Evolutionary conservation across 2,797 vertebrate genomes (phyloP).

Genomic region (Uromys caudimaculatus): DNA sequence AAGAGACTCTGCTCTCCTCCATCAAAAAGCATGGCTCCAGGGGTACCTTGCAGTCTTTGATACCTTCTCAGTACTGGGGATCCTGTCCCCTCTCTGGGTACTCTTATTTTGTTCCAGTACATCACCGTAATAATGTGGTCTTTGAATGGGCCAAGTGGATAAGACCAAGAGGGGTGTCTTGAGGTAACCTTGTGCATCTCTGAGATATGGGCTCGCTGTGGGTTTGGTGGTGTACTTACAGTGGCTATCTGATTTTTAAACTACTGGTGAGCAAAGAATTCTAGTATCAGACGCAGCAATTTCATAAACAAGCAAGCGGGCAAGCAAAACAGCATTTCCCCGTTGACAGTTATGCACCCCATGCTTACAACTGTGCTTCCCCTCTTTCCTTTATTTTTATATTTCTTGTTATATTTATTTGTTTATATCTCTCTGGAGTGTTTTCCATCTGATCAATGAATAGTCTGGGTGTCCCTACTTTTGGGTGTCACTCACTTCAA

Average conservation of each 20-base stretch:
- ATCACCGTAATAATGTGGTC: not conserved
- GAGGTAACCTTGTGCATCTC: not conserved
- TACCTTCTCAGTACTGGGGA: not conserved
- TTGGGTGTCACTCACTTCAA: not conserved
- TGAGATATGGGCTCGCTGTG: not conserved
- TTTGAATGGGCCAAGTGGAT: not conserved
- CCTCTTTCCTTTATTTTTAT: not conserved
- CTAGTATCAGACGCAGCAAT: not conserved
- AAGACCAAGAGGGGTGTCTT: not conserved
- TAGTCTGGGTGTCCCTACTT: too few species aligned
- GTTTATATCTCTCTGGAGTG: not conserved
- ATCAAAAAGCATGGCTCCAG: not conserved
- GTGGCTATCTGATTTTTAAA: not conserved
- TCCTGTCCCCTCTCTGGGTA: not conserved
- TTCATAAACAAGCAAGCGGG: constrained; percentile 3
- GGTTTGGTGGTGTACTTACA: not conserved
- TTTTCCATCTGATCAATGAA: not conserved
- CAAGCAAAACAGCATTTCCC: not conserved
- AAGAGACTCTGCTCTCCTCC: not conserved
- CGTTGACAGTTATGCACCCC: not conserved
- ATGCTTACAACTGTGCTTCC: not conserved
- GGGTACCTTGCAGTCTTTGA: not conserved
- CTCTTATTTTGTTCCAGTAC: not conserved
- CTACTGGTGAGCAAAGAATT: not conserved
- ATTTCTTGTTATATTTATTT: too few species aligned